Conservation (phyloP, 2,888 invertebrate species). For the Anoncus sp. region DNA sequence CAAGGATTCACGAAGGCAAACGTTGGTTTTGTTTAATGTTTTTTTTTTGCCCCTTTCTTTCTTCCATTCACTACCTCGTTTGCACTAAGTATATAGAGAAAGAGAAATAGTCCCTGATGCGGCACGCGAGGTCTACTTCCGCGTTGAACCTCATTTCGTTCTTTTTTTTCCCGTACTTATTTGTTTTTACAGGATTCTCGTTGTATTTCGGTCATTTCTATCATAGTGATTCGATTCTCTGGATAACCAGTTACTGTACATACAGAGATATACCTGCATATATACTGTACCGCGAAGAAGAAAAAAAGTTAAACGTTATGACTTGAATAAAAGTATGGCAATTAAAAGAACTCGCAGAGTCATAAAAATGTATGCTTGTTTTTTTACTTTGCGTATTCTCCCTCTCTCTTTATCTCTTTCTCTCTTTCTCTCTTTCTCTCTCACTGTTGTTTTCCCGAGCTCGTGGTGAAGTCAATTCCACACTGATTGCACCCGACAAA, state of each 20-base stretch:
- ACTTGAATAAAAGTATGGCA: conserved; percentile 42
- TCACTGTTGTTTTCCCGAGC: not conserved
- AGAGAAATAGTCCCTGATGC: conserved; percentile 41
- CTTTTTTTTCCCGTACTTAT: conserved; percentile 23
- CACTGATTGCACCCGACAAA: conserved; percentile 13
- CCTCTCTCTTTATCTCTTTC: conserved; percentile 49
- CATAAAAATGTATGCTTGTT: conserved; percentile 63
- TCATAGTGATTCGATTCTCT: conserved; percentile 39
- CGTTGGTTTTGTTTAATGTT: conserved; percentile 62
- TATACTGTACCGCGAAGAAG: not conserved
- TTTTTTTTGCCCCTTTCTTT: conserved; percentile 65
- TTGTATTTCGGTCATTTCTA: conserved; percentile 42
- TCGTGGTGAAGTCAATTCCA: conserved; percentile 13
- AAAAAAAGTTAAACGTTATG: conserved; percentile 28
- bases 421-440: conserved; percentile 19
- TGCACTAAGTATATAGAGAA: conserved; percentile 32
- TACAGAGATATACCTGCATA: conserved; percentile 8
- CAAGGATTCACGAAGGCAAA: conserved; percentile 70
- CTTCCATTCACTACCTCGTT: conserved; percentile 35
- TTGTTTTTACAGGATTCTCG: conserved; percentile 37
- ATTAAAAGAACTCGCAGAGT: conserved; percentile 36
- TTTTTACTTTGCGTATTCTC: conserved; percentile 28
- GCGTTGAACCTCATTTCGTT: conserved; percentile 46
- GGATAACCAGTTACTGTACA: conserved; percentile 31
- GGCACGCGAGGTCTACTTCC: conserved; percentile 60